Evolutionary conservation across 2,888 invertebrate species (phyloP).

Genomic region (Standfussiana lucernea): DNA sequence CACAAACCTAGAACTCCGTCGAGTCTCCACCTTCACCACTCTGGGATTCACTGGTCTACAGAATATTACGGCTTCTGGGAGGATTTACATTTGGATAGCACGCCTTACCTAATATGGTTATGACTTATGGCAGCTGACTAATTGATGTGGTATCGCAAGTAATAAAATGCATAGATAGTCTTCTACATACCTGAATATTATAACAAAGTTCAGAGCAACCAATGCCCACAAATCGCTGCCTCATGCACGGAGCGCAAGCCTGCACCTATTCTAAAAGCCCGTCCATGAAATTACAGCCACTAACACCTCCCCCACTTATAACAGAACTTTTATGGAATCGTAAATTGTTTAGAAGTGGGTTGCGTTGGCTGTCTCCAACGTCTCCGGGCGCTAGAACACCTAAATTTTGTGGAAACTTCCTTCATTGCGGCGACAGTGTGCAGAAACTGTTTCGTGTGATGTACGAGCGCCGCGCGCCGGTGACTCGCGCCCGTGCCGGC

Average conservation of each 20-base stretch:
- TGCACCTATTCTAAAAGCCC: constrained; percentile 67
- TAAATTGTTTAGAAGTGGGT: constrained; percentile 77
- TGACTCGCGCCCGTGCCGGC: not conserved
- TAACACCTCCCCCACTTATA: constrained; percentile 73
- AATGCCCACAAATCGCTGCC: constrained; percentile 39
- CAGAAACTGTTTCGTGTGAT: constrained; percentile 52
- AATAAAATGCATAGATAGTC: not conserved
- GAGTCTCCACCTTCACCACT: no score
- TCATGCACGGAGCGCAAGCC: constrained; percentile 37
- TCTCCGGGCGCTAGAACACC: constrained; percentile 64
- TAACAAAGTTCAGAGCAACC: constrained; percentile 13
- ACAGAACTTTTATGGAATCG: constrained; percentile 77
- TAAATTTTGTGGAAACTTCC: constrained; percentile 66
- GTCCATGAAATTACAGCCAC: constrained; percentile 71
- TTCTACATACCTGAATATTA: not conserved
- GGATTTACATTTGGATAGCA: not conserved
- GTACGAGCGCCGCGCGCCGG: constrained; percentile 37
- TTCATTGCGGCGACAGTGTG: constrained; percentile 63
- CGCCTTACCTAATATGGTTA: not conserved
- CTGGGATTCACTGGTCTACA: no score
- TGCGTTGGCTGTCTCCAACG: constrained; percentile 67
- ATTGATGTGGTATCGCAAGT: constrained; percentile 14
- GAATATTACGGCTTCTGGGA: not conserved
- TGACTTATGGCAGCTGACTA: constrained; percentile 5
- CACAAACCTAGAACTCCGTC: no score